These are phyloP conservation scores for Lagodon rhomboides DNA, from an alignment of 2,797 vertebrate genomes.

Conservation along the genomic window DNA sequence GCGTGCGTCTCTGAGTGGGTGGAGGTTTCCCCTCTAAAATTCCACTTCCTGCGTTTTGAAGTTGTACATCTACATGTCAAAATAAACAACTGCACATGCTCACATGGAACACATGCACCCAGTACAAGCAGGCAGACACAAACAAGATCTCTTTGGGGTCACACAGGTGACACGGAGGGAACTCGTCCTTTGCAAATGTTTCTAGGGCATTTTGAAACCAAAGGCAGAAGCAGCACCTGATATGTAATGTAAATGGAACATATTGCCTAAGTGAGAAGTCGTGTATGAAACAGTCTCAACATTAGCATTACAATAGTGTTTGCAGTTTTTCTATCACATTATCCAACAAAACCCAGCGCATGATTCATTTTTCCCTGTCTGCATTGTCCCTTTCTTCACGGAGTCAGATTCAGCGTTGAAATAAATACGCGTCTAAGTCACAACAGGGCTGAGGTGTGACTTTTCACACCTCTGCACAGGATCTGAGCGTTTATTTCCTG, in stretches of 20 bases:
- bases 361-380: neutral
- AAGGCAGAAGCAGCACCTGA: constrained; percentile 59
- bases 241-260: constrained; percentile 65
- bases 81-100: constrained; percentile 76
- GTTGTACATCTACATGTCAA: constrained; percentile 72
- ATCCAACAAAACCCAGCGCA: neutral
- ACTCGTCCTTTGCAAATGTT: constrained; percentile 79
- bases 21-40: constrained; percentile 79
- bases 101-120: constrained; percentile 51
- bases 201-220: constrained; percentile 76
- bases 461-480: constrained; percentile 68
- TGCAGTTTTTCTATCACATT: constrained; percentile 20
- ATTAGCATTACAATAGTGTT: neutral
- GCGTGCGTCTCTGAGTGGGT: constrained; percentile 63
- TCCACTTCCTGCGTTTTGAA: constrained; percentile 84
- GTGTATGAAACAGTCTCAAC: constrained; percentile 6
- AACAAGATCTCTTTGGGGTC: constrained; percentile 62
- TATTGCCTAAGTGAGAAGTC: constrained; percentile 52
- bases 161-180: constrained; percentile 78
- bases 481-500: constrained; percentile 59
- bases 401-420: constrained; percentile 6
- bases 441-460: constrained; percentile 47
- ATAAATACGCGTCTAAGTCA: neutral
- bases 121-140: constrained; percentile 44
- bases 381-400: neutral